phyloP scores from a whole-genome alignment of 2,797 vertebrate genomes.

The Rhynchotus rufescens region DNA sequence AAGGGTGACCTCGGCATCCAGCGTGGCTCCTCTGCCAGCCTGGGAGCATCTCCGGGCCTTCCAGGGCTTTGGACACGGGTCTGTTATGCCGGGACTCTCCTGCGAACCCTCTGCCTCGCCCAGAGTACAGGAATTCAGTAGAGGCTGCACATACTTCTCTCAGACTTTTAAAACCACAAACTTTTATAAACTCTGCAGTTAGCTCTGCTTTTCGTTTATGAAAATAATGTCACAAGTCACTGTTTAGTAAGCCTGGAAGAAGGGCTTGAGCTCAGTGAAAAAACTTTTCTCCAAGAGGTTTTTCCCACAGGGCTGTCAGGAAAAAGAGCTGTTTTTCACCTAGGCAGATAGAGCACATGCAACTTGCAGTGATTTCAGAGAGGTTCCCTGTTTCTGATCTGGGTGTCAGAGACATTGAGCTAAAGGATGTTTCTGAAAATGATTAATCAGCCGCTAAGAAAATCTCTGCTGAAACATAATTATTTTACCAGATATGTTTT shows the following conservation, averaged over 20 bases:
- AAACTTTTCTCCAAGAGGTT: background rate
- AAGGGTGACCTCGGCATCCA: background rate
- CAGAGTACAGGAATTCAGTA: background rate
- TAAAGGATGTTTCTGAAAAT: background rate
- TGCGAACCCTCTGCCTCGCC: background rate
- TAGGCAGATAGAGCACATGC: background rate
- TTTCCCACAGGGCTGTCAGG: background rate
- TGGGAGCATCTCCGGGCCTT: background rate
- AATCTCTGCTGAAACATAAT: background rate
- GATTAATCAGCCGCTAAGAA: background rate
- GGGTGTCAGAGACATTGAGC: background rate
- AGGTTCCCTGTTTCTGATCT: background rate
- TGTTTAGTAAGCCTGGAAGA: background rate
- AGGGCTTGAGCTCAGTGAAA: background rate
- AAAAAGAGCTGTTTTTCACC: background rate
- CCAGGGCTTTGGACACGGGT: too few relatives aligned
- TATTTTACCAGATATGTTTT: background rate
- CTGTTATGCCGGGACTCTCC: background rate
- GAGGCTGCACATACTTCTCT: constrained; percentile 24
- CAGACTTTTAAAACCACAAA: constrained; percentile 35
- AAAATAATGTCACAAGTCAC: background rate
- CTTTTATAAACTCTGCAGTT: background rate
- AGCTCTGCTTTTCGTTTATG: background rate
- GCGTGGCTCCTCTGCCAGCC: background rate
- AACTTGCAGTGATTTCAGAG: background rate